Percentiles rank a stretch among this genome's conserved stretches.
Conservation (phyloP, 1,140 invertebrate species). For the Bombus polaris region DNA sequence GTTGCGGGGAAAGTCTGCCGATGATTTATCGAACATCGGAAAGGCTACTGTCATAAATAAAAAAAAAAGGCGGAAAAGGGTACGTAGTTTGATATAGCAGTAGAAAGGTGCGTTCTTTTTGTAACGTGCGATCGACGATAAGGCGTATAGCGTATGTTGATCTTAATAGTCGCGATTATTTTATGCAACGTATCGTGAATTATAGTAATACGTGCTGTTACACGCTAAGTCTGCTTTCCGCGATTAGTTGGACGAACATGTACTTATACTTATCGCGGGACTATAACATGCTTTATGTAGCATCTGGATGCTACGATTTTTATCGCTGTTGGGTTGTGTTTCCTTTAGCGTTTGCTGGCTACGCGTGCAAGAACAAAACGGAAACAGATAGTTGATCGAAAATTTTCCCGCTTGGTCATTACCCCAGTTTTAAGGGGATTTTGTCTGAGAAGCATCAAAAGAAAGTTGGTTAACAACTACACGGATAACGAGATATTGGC, state of each 20-base stretch:
- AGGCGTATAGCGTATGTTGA: not conserved
- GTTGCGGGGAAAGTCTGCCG: conserved; percentile 3
- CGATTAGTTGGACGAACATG: not conserved
- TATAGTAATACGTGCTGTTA: no score
- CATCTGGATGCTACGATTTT: not conserved
- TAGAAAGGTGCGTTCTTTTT: not conserved
- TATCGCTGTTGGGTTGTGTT: not conserved
- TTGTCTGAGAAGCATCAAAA: not conserved
- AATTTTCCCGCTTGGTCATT: not conserved
- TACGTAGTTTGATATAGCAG: not conserved
- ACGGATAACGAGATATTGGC: not conserved
- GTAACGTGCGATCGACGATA: not conserved
- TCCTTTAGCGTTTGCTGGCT: not conserved
- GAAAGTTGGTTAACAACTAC: not conserved
- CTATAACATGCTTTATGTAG: not conserved
- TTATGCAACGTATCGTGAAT: not conserved
- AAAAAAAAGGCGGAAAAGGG: not conserved
- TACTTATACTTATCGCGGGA: not conserved
- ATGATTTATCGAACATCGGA: conserved; percentile 28
- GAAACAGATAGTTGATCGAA: not conserved
- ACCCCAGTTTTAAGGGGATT: not conserved
- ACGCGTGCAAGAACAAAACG: no score
- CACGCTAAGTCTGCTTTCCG: not conserved
- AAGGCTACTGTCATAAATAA: conserved; percentile 22
- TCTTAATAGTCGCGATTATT: not conserved